A percentile compares a stretch with the other conserved stretches of the same genome.
Evolutionary conservation across 2,797 vertebrate species (phyloP).

Genomic region (Acrossocheilus wenchowensis): DNA sequence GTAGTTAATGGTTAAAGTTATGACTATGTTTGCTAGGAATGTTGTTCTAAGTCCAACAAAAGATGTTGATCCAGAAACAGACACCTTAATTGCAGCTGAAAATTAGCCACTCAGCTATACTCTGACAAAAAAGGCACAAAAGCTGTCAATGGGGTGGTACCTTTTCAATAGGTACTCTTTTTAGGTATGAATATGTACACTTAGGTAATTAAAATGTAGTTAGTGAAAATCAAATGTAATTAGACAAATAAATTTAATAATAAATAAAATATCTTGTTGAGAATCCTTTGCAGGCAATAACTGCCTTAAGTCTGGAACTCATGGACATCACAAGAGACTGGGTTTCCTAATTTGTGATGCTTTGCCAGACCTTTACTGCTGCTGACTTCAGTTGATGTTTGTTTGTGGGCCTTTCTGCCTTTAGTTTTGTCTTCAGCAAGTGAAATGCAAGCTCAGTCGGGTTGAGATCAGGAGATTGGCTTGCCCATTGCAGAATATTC

Average conservation of each 20-base stretch:
- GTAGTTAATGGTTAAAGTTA: background rate
- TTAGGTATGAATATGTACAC: background rate
- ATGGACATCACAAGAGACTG: background rate
- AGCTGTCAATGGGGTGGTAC: no score
- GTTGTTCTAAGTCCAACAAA: conserved; percentile 15
- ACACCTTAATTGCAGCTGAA: background rate
- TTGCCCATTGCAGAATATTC: background rate
- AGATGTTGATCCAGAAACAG: background rate
- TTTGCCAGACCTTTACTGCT: background rate
- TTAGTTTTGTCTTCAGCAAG: background rate
- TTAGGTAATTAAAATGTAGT: background rate
- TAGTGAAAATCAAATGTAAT: background rate
- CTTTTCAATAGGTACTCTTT: background rate
- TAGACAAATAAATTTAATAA: background rate
- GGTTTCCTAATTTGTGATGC: background rate
- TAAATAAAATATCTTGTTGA: background rate
- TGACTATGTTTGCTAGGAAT: conserved; percentile 7
- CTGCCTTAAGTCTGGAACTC: background rate
- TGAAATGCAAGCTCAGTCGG: background rate
- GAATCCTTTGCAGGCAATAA: background rate
- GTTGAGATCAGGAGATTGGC: no score
- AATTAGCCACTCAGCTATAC: background rate
- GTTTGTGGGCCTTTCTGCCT: background rate
- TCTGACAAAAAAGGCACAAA: background rate
- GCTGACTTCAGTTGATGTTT: background rate